These are phyloP conservation scores for Agonopterix subpropinquella DNA, from an alignment of 2,888 invertebrate genomes.

Conservation along the genomic window DNA sequence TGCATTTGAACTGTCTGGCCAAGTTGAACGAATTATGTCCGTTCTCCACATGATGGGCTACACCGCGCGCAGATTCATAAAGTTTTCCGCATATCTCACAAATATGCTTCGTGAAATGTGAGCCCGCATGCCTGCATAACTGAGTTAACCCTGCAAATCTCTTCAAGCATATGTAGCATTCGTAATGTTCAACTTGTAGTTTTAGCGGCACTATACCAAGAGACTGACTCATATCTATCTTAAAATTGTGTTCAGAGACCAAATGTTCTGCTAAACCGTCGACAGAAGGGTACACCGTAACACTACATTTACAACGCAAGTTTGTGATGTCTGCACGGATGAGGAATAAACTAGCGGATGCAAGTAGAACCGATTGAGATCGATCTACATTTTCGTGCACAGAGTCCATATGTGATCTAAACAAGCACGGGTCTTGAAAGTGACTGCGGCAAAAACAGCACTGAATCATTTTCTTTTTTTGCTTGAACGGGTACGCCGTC, in stretches of 20 bases:
- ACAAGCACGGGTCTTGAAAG: constrained; percentile 42
- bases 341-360: constrained; percentile 49
- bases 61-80: constrained; percentile 43
- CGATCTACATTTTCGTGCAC: constrained; percentile 48
- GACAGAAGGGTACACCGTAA: constrained; percentile 27
- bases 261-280: constrained; percentile 14
- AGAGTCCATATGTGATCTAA: constrained; percentile 51
- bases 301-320: constrained; percentile 46
- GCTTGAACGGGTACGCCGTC: constrained; percentile 65
- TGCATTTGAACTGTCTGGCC: background rate
- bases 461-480: constrained; percentile 54
- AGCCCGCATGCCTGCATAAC: constrained; percentile 53
- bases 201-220: constrained; percentile 13
- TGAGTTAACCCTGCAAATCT: constrained; percentile 46
- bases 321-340: constrained; percentile 57
- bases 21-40: background rate
- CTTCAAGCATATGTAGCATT: constrained; percentile 36
- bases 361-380: constrained; percentile 40
- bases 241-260: constrained; percentile 10
- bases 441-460: constrained; percentile 62
- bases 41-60: background rate
- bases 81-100: constrained; percentile 63
- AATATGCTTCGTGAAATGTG: constrained; percentile 52
- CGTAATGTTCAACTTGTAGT: constrained; percentile 35
- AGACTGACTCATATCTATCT: constrained; percentile 6